phyloP scores from a whole-genome alignment of 2,113 vertebrate species.

The Xerus inauris region DNA sequence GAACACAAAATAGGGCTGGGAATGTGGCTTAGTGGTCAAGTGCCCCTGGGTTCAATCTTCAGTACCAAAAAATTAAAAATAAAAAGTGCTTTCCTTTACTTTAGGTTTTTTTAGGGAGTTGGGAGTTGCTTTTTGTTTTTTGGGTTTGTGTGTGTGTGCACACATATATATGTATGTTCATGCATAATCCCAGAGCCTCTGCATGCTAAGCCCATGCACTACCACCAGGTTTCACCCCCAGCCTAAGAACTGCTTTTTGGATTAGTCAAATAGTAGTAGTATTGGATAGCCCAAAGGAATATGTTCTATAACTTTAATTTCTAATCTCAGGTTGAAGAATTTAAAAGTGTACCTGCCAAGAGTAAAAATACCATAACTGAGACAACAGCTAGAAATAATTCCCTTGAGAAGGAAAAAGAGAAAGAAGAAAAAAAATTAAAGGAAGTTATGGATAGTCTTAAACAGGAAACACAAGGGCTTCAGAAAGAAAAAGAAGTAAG shows the following conservation, averaged over 20 bases:
- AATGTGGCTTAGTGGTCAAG: no score
- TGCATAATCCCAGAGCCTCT: no score
- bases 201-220: background rate
- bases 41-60: no score
- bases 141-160: no score
- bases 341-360: slow-evolving; percentile 87
- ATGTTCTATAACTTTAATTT: slow-evolving; percentile 33
- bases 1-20: no score
- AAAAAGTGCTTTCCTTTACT: background rate
- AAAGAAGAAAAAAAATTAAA: slow-evolving; percentile 92
- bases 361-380: slow-evolving; percentile 91
- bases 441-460: slow-evolving; percentile 93
- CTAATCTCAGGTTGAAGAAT: slow-evolving; percentile 90
- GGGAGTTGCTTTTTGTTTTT: background rate
- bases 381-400: slow-evolving; percentile 87
- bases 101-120: background rate
- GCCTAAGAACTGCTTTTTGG: background rate
- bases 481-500: slow-evolving; percentile 95
- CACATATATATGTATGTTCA: background rate
- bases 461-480: slow-evolving; percentile 93
- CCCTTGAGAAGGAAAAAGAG: slow-evolving; percentile 90
- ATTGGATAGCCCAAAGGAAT: background rate
- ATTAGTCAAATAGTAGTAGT: background rate
- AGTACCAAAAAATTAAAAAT: no score
- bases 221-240: background rate